Evolutionary conservation across 2,888 invertebrate genomes (phyloP).

Genomic region (Clostera curtula): DNA sequence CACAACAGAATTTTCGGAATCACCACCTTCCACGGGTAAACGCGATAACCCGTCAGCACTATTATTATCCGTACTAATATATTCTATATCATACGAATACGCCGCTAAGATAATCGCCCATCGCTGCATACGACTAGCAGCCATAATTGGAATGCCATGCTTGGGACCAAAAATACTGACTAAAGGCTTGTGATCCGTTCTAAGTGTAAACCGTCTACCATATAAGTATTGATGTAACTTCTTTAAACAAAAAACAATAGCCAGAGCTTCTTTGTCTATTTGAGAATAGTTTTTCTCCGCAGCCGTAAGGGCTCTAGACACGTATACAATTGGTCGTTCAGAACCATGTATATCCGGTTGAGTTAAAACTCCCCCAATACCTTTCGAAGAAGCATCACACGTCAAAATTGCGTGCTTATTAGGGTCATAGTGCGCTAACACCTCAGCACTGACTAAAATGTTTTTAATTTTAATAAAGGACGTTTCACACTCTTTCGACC

Average conservation of each 20-base stretch:
- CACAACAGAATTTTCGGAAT: background rate
- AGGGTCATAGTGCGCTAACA: background rate
- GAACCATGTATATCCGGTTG: no score
- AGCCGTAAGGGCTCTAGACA: no score
- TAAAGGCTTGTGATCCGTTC: no score
- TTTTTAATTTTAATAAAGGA: background rate
- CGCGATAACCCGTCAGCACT: background rate
- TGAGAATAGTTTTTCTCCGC: no score
- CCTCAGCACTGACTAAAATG: background rate
- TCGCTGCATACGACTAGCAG: background rate
- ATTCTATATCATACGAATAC: background rate
- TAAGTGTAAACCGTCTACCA: background rate
- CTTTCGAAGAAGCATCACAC: no score
- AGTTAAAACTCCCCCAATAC: no score
- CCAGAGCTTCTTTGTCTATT: no score
- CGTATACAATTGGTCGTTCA: no score
- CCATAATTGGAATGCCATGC: background rate
- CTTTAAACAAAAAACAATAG: background rate
- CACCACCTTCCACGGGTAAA: background rate
- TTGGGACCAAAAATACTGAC: background rate
- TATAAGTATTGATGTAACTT: background rate
- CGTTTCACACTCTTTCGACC: background rate
- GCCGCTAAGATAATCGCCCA: background rate
- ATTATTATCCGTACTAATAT: background rate
- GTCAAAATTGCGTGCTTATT: background rate